Evolutionary conservation across 2,888 invertebrate species (phyloP).

Genomic region (Cantharis lateralis): DNA sequence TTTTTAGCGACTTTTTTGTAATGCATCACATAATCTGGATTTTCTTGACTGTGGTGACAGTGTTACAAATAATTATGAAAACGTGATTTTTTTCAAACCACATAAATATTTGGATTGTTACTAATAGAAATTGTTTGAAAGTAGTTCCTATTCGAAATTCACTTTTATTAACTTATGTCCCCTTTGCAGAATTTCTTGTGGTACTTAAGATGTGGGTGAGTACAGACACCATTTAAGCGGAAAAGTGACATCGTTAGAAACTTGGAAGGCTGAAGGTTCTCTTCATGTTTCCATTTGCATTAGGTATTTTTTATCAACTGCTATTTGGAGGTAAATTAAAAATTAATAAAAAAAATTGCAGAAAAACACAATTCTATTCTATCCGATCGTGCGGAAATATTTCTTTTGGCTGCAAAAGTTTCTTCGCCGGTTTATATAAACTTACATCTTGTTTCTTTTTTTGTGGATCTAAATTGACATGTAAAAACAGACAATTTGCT

Average conservation of each 20-base stretch:
- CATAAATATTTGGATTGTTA: neutral
- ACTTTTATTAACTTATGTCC: neutral
- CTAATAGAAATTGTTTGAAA: neutral
- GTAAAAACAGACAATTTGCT: neutral
- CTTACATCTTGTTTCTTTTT: neutral
- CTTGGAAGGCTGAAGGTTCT: neutral
- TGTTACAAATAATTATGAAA: neutral
- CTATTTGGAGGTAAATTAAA: neutral
- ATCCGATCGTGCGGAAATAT: too few relatives aligned
- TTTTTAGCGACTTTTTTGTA: slow-evolving; percentile 20
- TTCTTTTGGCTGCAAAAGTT: neutral
- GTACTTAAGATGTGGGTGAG: too few relatives aligned
- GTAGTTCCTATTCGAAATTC: neutral
- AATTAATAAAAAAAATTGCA: neutral
- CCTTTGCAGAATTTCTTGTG: too few relatives aligned
- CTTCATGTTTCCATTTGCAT: neutral
- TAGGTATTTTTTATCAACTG: neutral
- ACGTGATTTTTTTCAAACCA: neutral
- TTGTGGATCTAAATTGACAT: neutral
- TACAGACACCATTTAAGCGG: too few relatives aligned
- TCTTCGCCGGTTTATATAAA: neutral
- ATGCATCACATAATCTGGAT: slow-evolving; percentile 31
- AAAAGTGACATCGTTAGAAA: neutral
- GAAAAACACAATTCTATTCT: neutral
- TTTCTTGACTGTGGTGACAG: slow-evolving; percentile 28